phyloP scores from a whole-genome alignment of 2,888 invertebrate species.

The Shargacucullia verbasci region DNA sequence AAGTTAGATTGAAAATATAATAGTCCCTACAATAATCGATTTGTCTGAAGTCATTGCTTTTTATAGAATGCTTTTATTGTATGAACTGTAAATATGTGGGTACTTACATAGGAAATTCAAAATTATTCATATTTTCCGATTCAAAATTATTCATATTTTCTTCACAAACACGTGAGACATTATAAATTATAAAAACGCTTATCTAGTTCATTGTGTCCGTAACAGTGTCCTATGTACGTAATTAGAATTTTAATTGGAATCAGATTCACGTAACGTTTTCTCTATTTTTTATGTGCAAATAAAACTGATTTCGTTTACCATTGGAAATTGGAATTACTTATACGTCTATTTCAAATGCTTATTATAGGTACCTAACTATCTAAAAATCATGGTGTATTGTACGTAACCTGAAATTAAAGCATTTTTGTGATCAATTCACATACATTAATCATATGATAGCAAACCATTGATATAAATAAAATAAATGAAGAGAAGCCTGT shows the following conservation, averaged over 20 bases:
- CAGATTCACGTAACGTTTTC: conserved; percentile 25
- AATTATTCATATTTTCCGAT: not conserved
- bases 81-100: not conserved
- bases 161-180: not conserved
- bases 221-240: conserved; percentile 19
- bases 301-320: conserved; percentile 33
- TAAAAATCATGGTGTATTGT: not conserved
- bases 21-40: conserved; percentile 11
- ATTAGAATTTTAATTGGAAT: conserved; percentile 42
- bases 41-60: conserved; percentile 11
- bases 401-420: conserved; percentile 12
- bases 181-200: not conserved
- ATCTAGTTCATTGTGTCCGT: conserved; percentile 1
- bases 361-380: not conserved
- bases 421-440: too few relatives aligned
- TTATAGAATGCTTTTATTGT: conserved; percentile 6
- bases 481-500: too few relatives aligned
- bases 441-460: too few relatives aligned
- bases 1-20: conserved; percentile 6
- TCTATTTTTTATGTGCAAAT: conserved; percentile 46
- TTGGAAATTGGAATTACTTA: conserved; percentile 33
- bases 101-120: not conserved
- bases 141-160: not conserved
- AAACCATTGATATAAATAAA: too few relatives aligned
- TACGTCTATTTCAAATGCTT: conserved; percentile 9